Evolutionary conservation across 2,113 vertebrate species (phyloP).

Genomic region (Zosterops japonicus): DNA sequence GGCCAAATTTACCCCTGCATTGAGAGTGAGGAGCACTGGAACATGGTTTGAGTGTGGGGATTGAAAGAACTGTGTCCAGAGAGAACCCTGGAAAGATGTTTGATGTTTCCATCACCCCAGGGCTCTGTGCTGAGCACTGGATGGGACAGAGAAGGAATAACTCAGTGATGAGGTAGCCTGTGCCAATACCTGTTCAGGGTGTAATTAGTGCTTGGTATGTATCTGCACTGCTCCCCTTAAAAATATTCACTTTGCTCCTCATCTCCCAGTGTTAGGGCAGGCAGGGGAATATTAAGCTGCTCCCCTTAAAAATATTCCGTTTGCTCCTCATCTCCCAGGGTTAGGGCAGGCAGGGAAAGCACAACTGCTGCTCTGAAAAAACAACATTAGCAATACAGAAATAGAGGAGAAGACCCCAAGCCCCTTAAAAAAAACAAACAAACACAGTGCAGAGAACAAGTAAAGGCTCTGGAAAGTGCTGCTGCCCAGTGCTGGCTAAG

Average conservation of each 20-base stretch:
- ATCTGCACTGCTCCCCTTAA: not conserved
- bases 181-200: not conserved
- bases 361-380: not conserved
- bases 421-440: not conserved
- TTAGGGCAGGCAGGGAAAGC: not conserved
- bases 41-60: not conserved
- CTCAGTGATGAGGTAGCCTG: not conserved
- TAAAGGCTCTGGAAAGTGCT: not conserved
- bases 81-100: not conserved
- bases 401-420: not conserved
- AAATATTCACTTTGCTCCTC: not conserved
- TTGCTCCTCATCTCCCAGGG: not conserved
- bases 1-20: not conserved
- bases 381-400: not conserved
- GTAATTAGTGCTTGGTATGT: rapidly evolving
- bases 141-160: not conserved
- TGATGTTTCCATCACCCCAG: not conserved
- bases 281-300: not conserved
- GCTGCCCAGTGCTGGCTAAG: not conserved
- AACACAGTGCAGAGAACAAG: not conserved
- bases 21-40: not conserved
- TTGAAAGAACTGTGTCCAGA: rapidly evolving
- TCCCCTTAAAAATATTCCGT: not conserved
- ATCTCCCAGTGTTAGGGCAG: not conserved
- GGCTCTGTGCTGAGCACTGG: not conserved